Conservation (phyloP, 2,797 vertebrate genomes). For the Chelidonichthys spinosus region DNA sequence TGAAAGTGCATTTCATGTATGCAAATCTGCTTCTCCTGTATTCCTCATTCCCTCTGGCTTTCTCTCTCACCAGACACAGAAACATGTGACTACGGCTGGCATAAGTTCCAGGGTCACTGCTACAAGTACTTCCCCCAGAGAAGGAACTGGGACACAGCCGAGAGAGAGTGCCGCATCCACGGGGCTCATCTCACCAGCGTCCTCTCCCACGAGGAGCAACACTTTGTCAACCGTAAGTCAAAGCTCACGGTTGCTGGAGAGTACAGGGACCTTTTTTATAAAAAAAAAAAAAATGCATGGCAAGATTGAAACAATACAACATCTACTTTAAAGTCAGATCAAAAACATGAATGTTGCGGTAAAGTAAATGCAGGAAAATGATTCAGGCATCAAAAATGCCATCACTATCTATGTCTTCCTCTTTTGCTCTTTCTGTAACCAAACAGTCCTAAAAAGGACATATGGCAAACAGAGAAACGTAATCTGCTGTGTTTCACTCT, state of each 20-base stretch:
- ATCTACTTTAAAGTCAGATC: not conserved
- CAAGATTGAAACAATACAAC: not conserved
- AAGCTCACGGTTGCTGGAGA: not conserved
- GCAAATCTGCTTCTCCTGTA: slow-evolving; percentile 1
- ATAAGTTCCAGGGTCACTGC: slow-evolving; percentile 98
- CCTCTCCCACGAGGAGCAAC: slow-evolving; percentile 92
- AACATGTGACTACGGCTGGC: slow-evolving; percentile 95
- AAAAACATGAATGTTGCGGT: slow-evolving; percentile 15
- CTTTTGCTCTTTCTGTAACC: slow-evolving; percentile 11
- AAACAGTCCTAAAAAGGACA: slow-evolving; percentile 51
- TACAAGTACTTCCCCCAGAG: slow-evolving; percentile 95
- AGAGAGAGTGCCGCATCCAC: slow-evolving; percentile 94
- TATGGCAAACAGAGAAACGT: slow-evolving; percentile 16
- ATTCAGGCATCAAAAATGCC: slow-evolving; percentile 62
- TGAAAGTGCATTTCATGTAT: slow-evolving; percentile 1
- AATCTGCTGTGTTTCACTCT: slow-evolving; percentile 62
- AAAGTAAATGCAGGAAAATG: slow-evolving; percentile 60
- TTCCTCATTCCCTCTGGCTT: slow-evolving; percentile 25
- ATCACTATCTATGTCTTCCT: slow-evolving; percentile 22
- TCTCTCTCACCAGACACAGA: slow-evolving; percentile 88
- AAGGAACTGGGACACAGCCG: slow-evolving; percentile 94
- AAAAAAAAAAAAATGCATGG: slow-evolving; percentile 14
- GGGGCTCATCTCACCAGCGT: slow-evolving; percentile 95
- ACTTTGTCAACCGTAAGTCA: slow-evolving; percentile 95
- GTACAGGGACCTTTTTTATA: slow-evolving; percentile 4